Evolutionary conservation across 2,113 vertebrate species (phyloP), one percentile per base, ranked within the genome.

Genomic region (Recurvirostra avosetta): DNA sequence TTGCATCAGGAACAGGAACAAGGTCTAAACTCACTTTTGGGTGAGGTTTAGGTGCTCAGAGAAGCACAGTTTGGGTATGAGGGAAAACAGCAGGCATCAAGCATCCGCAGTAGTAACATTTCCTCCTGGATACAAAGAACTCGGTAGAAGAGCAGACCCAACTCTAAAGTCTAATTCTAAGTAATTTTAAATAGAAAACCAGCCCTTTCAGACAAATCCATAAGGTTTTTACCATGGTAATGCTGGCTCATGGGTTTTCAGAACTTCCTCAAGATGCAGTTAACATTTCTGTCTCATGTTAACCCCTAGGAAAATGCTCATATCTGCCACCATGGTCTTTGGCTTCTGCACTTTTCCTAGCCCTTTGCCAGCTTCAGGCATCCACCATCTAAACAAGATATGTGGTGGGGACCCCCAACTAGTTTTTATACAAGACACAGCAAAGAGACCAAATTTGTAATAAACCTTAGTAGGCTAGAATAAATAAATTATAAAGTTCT

Each of bases 351-450:
- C 20, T 63, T 66, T 76, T 89, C 43, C 40, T 30, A 76, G 32
- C 16, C 63, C 49, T 89, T 68, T 72, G 22, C 20, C 25, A 55
- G 29, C 32, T 87, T 78, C 22, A 59, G 45, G 72, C 19, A 82
- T 13, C 20, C 34, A 90, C 34, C 20, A 68, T 62, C 25, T 47
- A 70, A 87, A 52, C 34, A 82, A 45, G 58, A 70, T 36, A 68
- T 2, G 2, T 16, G 15, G 1, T 58, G 26, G 22, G 10, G 9
- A 81, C 5, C 7, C 11, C 17, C 12, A 67, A 22, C 3, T 17
- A 47, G 25, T 27, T 71, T 58, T 72, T 67, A 41, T 11, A 62
- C 5, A 68, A 86, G 32, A 59, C 32, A 38, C 21, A 55, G 70
- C 25, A 86, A 65, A 92, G 29, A 73, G 5, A 5, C 16, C 47